Evolutionary conservation across 2,797 vertebrate species (phyloP).

Genomic region (Myiotriccus ornatus): DNA sequence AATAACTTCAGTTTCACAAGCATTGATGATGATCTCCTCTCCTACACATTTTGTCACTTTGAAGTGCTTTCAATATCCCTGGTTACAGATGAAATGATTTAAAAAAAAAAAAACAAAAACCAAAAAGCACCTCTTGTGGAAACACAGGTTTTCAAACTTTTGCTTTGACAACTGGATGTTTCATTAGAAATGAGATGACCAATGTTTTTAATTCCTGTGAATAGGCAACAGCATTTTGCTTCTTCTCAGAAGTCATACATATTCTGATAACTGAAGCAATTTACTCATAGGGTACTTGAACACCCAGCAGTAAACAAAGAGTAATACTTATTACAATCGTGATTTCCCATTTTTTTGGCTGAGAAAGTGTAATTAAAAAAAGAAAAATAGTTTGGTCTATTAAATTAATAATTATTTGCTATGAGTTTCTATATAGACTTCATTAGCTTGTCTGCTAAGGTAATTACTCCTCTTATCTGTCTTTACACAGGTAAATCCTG

Average conservation of each 20-base stretch:
- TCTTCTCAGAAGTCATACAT: background rate
- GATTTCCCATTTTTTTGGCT: background rate
- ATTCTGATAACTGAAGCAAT: background rate
- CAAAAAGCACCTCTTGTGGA: rapidly evolving
- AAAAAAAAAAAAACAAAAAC: too few species aligned
- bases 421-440: background rate
- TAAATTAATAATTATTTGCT: background rate
- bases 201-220: background rate
- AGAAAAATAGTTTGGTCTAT: background rate
- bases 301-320: background rate
- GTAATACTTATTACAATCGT: background rate
- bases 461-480: background rate
- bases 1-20: background rate
- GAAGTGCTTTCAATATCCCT: background rate
- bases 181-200: background rate
- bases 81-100: background rate
- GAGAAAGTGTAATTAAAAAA: background rate
- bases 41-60: background rate
- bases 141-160: background rate
- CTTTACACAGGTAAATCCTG: background rate
- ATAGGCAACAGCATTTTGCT: background rate
- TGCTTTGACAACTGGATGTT: background rate
- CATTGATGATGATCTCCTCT: background rate
- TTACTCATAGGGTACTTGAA: background rate
- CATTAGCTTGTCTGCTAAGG: background rate